phyloP scores from a whole-genome alignment of 2,113 vertebrate species.

The Pleuronectes platessa region DNA sequence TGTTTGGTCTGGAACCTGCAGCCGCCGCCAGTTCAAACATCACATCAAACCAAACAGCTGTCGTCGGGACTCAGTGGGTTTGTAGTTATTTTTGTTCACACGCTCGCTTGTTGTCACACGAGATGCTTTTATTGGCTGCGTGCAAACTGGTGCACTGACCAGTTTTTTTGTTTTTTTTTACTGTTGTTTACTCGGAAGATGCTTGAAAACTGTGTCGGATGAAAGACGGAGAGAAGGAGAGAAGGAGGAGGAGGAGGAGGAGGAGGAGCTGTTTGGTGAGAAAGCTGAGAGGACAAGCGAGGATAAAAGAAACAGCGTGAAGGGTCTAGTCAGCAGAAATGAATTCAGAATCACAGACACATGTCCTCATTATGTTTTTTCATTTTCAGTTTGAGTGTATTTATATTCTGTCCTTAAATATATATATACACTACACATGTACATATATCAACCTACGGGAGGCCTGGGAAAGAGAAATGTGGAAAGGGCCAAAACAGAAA shows the following conservation, averaged over 20 bases:
- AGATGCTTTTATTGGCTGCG: constrained; percentile 44
- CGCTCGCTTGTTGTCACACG: constrained; percentile 22
- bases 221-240: not conserved
- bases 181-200: constrained; percentile 23
- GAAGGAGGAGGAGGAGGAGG: too few species aligned
- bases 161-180: not conserved
- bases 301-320: not conserved
- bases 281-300: not conserved
- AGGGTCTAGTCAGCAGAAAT: not conserved
- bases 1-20: constrained; percentile 59
- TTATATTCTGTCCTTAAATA: not conserved
- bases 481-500: constrained; percentile 9
- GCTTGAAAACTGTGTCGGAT: constrained; percentile 16
- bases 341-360: not conserved
- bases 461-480: not conserved
- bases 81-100: constrained; percentile 33
- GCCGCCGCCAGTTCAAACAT: constrained; percentile 65
- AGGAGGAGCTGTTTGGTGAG: not conserved
- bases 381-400: not conserved
- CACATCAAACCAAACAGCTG: constrained; percentile 32
- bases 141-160: constrained; percentile 39
- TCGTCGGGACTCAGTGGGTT: constrained; percentile 36
- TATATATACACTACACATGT: too few species aligned
- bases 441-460: not conserved
- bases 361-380: constrained; percentile 8